A percentile compares a stretch with the other conserved stretches of the same genome.
Conservation (phyloP, 2,888 invertebrate species). For the Hyposoter didymator region DNA sequence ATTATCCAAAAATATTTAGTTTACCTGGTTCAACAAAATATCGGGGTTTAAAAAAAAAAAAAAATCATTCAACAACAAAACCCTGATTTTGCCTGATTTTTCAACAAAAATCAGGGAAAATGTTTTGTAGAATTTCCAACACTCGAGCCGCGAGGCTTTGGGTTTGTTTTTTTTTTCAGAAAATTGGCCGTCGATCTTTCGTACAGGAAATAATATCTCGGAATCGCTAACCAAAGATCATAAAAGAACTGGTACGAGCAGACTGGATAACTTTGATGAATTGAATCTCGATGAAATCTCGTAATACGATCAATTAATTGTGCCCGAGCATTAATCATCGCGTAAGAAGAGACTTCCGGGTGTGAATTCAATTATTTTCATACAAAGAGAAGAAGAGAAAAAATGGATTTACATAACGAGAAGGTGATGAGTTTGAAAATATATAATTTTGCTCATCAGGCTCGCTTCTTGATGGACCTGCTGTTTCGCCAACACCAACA, state of each 20-base stretch:
- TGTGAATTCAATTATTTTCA: constrained; percentile 19
- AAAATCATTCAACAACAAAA: too few species aligned
- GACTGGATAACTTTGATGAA: not conserved
- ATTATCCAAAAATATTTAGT: too few species aligned
- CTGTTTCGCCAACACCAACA: constrained; percentile 14
- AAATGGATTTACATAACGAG: constrained; percentile 15
- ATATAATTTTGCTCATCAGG: constrained; percentile 38
- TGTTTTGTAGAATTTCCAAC: too few species aligned
- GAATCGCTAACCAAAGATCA: not conserved
- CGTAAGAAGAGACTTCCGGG: constrained; percentile 4
- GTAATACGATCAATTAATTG: constrained; percentile 4
- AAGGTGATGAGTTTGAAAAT: constrained; percentile 34
- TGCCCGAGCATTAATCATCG: not conserved
- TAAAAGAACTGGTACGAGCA: not conserved
- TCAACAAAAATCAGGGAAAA: too few species aligned
- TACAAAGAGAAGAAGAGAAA: not conserved
- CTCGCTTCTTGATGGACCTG: constrained; percentile 24
- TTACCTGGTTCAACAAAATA: too few species aligned
- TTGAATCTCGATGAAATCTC: constrained; percentile 1
- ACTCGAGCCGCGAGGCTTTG: not conserved
- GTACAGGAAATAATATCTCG: not conserved
- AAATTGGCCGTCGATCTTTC: not conserved
- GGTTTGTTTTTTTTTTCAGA: not conserved
- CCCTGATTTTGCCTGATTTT: too few species aligned
- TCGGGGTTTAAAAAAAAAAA: too few species aligned